Percentiles rank a stretch among this genome's conserved stretches.
These are phyloP conservation scores for Griposia aprilina DNA, from an alignment of 2,888 invertebrate genomes.

Conservation along the genomic window DNA sequence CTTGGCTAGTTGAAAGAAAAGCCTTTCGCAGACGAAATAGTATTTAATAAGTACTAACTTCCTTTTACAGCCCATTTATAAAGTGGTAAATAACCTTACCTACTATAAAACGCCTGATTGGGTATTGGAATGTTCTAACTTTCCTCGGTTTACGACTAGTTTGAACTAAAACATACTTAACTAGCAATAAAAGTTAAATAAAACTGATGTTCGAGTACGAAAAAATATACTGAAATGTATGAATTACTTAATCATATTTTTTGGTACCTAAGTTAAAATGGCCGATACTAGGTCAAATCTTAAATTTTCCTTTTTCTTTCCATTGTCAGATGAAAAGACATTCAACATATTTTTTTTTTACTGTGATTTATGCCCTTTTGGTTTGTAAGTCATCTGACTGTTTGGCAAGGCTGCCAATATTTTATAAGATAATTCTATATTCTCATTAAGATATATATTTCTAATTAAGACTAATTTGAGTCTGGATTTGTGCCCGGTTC, in stretches of 20 bases:
- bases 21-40: slow-evolving; percentile 35
- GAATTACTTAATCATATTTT: neutral
- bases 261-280: neutral
- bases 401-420: too few relatives aligned
- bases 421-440: too few relatives aligned
- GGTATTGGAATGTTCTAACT: slow-evolving; percentile 31
- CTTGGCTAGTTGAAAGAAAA: slow-evolving; percentile 6
- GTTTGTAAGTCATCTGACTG: too few relatives aligned
- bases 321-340: neutral
- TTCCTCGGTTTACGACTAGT: slow-evolving; percentile 15
- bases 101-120: slow-evolving; percentile 36
- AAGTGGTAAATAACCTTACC: slow-evolving; percentile 27
- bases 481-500: too few relatives aligned
- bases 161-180: slow-evolving; percentile 1
- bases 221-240: neutral
- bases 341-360: neutral
- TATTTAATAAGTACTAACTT: slow-evolving; percentile 45
- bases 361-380: too few relatives aligned
- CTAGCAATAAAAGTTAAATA: neutral
- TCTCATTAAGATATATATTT: too few relatives aligned
- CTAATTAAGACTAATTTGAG: too few relatives aligned
- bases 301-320: neutral
- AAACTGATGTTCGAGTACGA: neutral
- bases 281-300: accelerated
- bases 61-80: slow-evolving; percentile 24